Base-by-base conservation (phyloP, 53 echinoderm and acorn worm genomes). In the Echinarachnius parma region DNA sequence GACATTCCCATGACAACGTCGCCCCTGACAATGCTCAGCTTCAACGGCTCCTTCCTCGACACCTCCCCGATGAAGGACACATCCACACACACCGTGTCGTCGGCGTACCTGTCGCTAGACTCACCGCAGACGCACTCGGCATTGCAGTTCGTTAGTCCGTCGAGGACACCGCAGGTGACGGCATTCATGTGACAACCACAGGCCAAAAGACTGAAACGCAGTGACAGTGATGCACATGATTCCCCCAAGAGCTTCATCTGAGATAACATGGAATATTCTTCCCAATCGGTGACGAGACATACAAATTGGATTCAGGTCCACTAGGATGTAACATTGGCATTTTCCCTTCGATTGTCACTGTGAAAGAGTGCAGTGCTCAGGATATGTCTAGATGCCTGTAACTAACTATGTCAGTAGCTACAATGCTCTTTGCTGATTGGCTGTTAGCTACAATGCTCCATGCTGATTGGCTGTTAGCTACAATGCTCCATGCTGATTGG, bases 11-110 rank as follows among this genome's bases (percentile, higher is more conserved):
- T 79, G 50, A 69, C 85, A 53, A 77, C 84, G 4, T 76, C 76
- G 10, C 62, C 77, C 0, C 75, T 81, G 33, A 76, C 86, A 31
- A 71, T 47, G 69, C 75, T 81, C 78, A 77, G 69, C 9, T 57
- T 89, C 29, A 70, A 62, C 26, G 64, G 86, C 34, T 52, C 83
- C 4, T 31, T 90, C 4, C 53, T 90, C 36, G 90, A 90, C 45
- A 53, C 78, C 10, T 86, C 93, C 11, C 83, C 94, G 2, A 24
- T 65, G 53, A 86, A 82, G 72, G 86, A 94, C 53, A 61, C 52
- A 1, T 14, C 53, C 1, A n/a, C n/a, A n/a, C 70, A 52, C 11
- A 52, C 53, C 33, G 31, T 53, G 20, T 31, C 48, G 1, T 47
- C 66, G 2, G 28, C 53, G 21, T 47, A n/a, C 30, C 66, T 66